Evolutionary conservation across 2,888 invertebrate genomes (phyloP), one percentile per base, ranked within the genome.

Genomic region (Alloplasta piceator): DNA sequence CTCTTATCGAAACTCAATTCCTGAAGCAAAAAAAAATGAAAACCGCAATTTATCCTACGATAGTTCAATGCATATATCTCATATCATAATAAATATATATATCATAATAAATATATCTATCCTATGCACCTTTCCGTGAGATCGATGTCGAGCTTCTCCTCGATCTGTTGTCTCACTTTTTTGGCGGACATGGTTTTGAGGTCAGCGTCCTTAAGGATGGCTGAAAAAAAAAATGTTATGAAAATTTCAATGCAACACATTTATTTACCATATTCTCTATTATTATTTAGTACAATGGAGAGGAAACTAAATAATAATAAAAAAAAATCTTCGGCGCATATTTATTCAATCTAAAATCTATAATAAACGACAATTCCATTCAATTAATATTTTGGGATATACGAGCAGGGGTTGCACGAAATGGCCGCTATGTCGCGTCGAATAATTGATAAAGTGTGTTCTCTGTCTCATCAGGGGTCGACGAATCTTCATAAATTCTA

Each of bases 171-270:
- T 60, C 98, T 95, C 12, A 98, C 97, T 92, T 97, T 97, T 91
- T 98, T 98, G 6, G 97, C 96, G 4, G 98, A 97, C 84, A 97
- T 96, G 71, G 95, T 95, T 6, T 96, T 94, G 26, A 98, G 94
- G 91, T 98, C 97, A 6, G 98, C 97, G 92, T 96, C 96, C 93
- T 97, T 96, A 38, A 98, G 94, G 89, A 98, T 97, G 74, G 95
- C 98, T 98, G 92, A 4, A 93, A 87, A 52, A 89, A 39, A 58
- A 56, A 74, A 63, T 26, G 41, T 60, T 73, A 36, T 46, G 38
- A 48, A 41, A 41, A 39, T 10, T 41, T 12, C 48, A 39, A 12
- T 5, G 5, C 10, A 60, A n/a, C 26, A 26, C 3, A 26, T 26
- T 26, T 3, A 26, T 26, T 26, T n/a, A n/a, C n/a, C n/a, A 26